Conservation (phyloP, 2,113 vertebrate species). For the Mesocricetus auratus region DNA sequence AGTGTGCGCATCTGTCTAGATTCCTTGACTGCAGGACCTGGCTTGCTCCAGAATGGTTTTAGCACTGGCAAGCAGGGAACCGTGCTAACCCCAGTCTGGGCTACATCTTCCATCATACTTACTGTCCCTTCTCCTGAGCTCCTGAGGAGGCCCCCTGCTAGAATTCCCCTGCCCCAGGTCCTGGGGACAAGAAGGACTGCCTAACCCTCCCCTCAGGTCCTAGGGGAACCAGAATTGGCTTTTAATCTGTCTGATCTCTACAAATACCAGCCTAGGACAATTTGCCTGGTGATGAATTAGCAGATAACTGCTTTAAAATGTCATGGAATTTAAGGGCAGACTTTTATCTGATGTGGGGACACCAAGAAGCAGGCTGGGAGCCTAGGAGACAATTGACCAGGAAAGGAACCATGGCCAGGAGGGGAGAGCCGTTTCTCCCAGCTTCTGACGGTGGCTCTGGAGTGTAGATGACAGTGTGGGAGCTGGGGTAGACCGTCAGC, state of each 20-base stretch:
- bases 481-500: background rate
- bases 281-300: background rate
- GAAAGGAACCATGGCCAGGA: too few species aligned
- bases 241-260: background rate
- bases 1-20: background rate
- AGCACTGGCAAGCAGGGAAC: background rate
- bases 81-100: background rate
- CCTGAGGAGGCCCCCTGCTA: background rate
- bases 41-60: background rate
- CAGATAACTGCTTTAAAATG: background rate
- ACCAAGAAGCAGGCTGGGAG: background rate
- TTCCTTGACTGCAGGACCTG: background rate
- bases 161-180: too few species aligned
- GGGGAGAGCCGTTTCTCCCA: background rate
- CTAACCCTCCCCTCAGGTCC: background rate
- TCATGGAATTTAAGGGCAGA: background rate
- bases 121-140: background rate
- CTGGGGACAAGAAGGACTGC: background rate
- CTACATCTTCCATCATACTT: accelerated
- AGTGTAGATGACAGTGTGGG: background rate
- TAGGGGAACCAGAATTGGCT: background rate
- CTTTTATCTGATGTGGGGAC: background rate
- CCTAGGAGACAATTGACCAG: background rate
- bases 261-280: background rate
- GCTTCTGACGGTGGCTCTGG: background rate